phyloP scores from a whole-genome alignment of 2,113 vertebrate genomes.

The Sterrhoptilus dennistouni region DNA sequence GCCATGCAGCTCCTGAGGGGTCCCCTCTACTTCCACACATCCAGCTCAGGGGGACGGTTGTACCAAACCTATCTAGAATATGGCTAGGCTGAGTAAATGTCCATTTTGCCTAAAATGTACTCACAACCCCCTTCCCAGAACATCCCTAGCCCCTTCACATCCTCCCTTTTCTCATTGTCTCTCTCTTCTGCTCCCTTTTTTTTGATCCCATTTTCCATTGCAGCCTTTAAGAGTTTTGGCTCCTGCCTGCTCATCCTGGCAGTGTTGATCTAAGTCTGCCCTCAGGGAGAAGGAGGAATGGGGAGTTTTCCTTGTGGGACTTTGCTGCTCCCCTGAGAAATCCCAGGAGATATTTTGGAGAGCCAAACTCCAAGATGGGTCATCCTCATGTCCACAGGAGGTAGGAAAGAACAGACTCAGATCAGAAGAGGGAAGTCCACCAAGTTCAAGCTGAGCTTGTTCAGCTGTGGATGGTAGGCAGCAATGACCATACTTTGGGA shows the following conservation, averaged over 20 bases:
- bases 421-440: background rate
- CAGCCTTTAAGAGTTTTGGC: background rate
- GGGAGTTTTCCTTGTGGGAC: background rate
- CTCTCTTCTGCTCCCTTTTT: background rate
- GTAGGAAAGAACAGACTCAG: background rate
- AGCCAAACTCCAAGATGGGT: background rate
- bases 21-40: background rate
- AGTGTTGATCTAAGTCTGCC: background rate
- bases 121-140: background rate
- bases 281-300: background rate
- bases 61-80: background rate
- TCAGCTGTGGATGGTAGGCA: rapidly evolving
- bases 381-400: no score
- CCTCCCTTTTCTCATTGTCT: background rate
- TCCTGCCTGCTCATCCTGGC: background rate
- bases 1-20: background rate
- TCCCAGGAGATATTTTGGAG: background rate
- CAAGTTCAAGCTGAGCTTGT: background rate
- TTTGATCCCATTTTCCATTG: background rate
- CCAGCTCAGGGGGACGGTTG: background rate
- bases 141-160: background rate
- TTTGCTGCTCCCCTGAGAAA: background rate
- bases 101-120: background rate
- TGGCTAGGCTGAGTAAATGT: background rate
- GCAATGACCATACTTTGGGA: rapidly evolving